Evolutionary conservation across 2,888 invertebrate genomes (phyloP).

Genomic region (Sepiola atlantica): DNA sequence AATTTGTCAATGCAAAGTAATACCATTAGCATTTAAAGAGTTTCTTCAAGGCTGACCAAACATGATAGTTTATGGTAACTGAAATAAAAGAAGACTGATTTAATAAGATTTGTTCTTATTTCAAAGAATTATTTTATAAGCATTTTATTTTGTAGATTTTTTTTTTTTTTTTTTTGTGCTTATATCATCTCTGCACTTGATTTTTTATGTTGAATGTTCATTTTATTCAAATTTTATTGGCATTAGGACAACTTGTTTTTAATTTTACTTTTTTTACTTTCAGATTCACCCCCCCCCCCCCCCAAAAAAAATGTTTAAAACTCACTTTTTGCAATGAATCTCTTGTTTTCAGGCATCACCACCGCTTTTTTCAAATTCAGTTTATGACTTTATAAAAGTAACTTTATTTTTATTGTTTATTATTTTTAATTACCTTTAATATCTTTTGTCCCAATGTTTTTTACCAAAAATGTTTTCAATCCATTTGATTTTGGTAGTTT

Average conservation of each 20-base stretch:
- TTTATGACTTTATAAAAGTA: not conserved
- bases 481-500: not conserved
- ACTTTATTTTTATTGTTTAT: not conserved
- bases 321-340: not conserved
- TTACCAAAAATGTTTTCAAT: not conserved
- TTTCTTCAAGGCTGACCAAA: too few relatives aligned
- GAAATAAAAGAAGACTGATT: not conserved
- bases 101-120: not conserved
- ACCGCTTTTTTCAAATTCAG: not conserved
- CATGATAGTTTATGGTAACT: too few relatives aligned
- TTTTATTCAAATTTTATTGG: too few relatives aligned
- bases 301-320: not conserved
- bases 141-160: too few relatives aligned
- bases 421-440: not conserved
- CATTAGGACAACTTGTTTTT: too few relatives aligned
- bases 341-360: not conserved
- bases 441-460: not conserved
- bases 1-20: too few relatives aligned
- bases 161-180: too few relatives aligned
- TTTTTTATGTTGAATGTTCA: too few relatives aligned
- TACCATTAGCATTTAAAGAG: too few relatives aligned
- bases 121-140: not conserved
- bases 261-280: too few relatives aligned
- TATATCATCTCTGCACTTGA: too few relatives aligned
- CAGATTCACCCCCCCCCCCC: too few relatives aligned